Percentiles rank a stretch among this genome's conserved stretches.
Evolutionary conservation across 2,888 invertebrate genomes (phyloP).

Genomic region (Volucella inanis): DNA sequence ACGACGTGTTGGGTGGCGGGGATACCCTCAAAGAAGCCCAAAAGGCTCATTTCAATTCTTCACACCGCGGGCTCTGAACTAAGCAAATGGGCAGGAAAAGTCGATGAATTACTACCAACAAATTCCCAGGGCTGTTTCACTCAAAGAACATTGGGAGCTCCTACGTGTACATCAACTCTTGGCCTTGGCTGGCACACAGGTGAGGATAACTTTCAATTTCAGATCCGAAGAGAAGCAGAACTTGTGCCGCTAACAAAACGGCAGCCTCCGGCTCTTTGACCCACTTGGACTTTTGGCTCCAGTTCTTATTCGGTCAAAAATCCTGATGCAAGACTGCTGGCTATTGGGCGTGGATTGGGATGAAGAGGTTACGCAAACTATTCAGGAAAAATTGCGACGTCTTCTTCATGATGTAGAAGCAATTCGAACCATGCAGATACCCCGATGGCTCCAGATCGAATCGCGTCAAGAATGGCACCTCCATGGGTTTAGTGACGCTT

Average conservation of each 20-base stretch:
- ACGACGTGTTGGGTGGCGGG: neutral
- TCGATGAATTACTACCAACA: constrained; percentile 15
- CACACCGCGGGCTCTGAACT: constrained; percentile 5
- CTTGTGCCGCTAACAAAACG: neutral
- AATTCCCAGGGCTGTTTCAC: neutral
- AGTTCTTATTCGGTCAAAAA: constrained; percentile 3
- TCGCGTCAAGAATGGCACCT: no score
- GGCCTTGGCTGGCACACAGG: neutral
- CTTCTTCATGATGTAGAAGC: neutral
- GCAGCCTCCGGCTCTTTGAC: constrained; percentile 6
- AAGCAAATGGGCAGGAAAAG: constrained; percentile 9
- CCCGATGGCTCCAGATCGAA: no score
- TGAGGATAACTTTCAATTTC: neutral
- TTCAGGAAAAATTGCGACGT: neutral
- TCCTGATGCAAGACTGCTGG: constrained; percentile 9
- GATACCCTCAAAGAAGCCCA: no score
- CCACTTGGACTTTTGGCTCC: constrained; percentile 1
- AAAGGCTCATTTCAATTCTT: neutral
- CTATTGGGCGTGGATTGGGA: constrained; percentile 8
- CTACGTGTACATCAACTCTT: constrained; percentile 6
- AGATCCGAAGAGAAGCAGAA: neutral
- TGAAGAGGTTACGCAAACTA: neutral
- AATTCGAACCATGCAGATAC: no score
- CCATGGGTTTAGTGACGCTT: constrained; percentile 22
- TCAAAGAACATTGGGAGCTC: neutral